A percentile compares a stretch with the other conserved stretches of the same genome.
These are phyloP conservation scores for Diarsia rubi DNA, from an alignment of 2,888 invertebrate species.

Conservation along the genomic window DNA sequence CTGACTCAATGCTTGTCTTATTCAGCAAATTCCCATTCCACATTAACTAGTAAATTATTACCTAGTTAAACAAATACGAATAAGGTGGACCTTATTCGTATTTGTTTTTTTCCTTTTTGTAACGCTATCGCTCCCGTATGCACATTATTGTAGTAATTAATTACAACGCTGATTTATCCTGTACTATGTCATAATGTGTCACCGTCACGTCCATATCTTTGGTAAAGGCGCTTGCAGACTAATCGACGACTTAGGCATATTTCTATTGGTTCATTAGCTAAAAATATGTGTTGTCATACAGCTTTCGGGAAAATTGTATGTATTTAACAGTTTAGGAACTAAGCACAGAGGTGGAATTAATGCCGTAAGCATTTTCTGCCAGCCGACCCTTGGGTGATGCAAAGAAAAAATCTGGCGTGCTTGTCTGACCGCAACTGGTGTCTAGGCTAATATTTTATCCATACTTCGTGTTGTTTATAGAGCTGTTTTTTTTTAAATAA, in stretches of 20 bases:
- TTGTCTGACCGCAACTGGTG: background rate
- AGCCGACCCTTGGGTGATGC: too few species aligned
- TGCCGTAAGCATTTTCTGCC: too few species aligned
- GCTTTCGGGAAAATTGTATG: too few species aligned
- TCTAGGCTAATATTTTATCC: background rate
- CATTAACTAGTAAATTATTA: background rate
- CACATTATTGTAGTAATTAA: conserved; percentile 49
- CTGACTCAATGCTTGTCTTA: background rate
- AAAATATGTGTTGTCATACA: background rate
- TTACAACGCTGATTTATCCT: conserved; percentile 59
- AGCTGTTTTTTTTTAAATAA: background rate
- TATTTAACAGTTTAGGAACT: too few species aligned
- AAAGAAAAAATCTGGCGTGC: background rate
- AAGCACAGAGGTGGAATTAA: too few species aligned
- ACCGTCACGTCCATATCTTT: conserved; percentile 49
- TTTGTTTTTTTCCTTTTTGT: conserved; percentile 52
- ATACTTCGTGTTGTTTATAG: background rate
- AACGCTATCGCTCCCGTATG: conserved; percentile 24
- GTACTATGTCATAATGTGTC: conserved; percentile 56
- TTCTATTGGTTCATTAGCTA: conserved; percentile 8
- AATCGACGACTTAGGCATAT: background rate
- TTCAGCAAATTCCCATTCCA: background rate
- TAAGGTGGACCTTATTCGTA: conserved; percentile 26
- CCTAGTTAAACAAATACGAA: too few species aligned
- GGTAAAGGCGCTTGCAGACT: conserved; percentile 30